phyloP scores from a whole-genome alignment of 2,888 invertebrate genomes.

The Laothoe populi region DNA sequence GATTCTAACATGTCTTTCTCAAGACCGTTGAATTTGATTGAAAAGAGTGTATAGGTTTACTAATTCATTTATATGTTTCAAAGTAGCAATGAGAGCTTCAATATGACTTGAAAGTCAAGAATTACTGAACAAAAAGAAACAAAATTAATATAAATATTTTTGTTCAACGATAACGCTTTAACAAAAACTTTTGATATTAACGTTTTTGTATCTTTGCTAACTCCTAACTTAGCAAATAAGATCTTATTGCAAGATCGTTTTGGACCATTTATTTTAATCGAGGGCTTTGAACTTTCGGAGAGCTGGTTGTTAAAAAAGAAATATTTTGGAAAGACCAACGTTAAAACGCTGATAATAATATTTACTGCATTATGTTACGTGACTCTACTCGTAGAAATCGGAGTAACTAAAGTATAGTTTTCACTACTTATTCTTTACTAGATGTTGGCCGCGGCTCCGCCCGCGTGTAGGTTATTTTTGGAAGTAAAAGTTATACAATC shows the following conservation, averaged over 20 bases:
- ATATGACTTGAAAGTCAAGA: not conserved
- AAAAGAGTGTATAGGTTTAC: too few species aligned
- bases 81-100: too few species aligned
- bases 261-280: slow-evolving; percentile 1
- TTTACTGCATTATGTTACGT: too few species aligned
- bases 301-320: not conserved
- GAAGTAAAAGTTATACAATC: too few species aligned
- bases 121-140: not conserved
- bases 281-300: not conserved
- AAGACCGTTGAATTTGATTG: not conserved
- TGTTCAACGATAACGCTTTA: slow-evolving; percentile 8
- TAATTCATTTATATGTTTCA: too few species aligned
- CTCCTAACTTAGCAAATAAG: slow-evolving; percentile 18
- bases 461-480: too few species aligned
- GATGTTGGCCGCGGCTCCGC: too few species aligned
- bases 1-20: not conserved
- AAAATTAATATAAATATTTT: slow-evolving; percentile 19
- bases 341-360: too few species aligned
- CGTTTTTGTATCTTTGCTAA: slow-evolving; percentile 8
- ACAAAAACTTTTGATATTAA: slow-evolving; percentile 14
- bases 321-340: too few species aligned
- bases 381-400: too few species aligned
- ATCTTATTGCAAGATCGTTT: slow-evolving; percentile 14
- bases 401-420: too few species aligned
- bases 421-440: too few species aligned